Evolutionary conservation across 2,797 vertebrate species (phyloP).

Genomic region (Bucorvus abyssinicus): DNA sequence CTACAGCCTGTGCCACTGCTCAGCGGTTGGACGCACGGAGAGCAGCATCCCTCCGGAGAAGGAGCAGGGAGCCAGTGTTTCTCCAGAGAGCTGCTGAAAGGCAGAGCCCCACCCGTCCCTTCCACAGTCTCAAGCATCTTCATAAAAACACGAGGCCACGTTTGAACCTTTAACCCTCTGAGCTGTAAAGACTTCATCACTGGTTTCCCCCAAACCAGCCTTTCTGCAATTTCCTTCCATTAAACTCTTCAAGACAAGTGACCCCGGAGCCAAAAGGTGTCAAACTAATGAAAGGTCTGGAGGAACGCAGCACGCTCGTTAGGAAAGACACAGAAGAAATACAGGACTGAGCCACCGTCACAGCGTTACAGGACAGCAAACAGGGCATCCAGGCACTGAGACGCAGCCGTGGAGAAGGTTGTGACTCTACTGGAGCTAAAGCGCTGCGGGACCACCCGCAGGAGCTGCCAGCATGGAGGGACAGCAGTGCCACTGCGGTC

Average conservation of each 20-base stretch:
- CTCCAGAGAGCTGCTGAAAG: background rate
- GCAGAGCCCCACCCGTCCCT: background rate
- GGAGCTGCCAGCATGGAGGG: background rate
- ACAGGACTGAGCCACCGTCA: background rate
- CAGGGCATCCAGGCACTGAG: background rate
- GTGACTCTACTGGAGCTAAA: background rate
- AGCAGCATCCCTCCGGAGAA: background rate
- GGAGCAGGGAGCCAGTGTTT: background rate
- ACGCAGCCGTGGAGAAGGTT: accelerated
- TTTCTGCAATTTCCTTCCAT: slow-evolving; percentile 58
- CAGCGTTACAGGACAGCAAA: background rate
- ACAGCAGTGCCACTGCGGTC: background rate
- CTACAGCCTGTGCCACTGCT: background rate
- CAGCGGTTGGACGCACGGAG: accelerated
- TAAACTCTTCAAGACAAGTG: slow-evolving; percentile 32
- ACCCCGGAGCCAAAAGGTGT: slow-evolving; percentile 5
- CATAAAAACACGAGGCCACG: slow-evolving; percentile 7
- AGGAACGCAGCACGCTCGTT: background rate
- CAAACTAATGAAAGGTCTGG: slow-evolving; percentile 57
- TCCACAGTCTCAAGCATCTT: background rate
- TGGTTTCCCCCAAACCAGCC: slow-evolving; percentile 24
- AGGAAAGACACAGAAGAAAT: background rate
- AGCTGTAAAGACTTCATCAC: slow-evolving; percentile 49
- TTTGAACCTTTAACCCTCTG: background rate
- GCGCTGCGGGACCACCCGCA: background rate